Conservation (phyloP, 2,797 vertebrate species). For the Myiothlypis coronata region DNA sequence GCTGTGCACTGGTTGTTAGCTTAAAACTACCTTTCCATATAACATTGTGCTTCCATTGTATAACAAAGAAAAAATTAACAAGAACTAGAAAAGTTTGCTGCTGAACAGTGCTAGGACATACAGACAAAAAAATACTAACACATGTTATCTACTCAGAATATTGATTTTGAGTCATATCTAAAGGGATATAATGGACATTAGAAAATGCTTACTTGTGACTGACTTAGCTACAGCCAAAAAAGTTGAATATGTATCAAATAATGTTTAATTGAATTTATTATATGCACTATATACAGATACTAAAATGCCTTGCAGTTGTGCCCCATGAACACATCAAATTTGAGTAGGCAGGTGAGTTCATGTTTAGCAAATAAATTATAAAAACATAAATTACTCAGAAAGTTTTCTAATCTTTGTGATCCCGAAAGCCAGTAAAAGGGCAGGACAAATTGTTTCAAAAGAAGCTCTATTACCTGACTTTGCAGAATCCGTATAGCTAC, state of each 20-base stretch:
- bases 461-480: conserved; percentile 58
- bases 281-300: conserved; percentile 86
- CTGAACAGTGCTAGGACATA: conserved; percentile 89
- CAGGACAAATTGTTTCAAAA: conserved; percentile 55
- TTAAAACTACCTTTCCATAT: conserved; percentile 85
- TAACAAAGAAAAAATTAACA: conserved; percentile 82
- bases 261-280: conserved; percentile 84
- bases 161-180: conserved; percentile 78
- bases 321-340: conserved; percentile 71
- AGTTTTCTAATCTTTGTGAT: conserved; percentile 62
- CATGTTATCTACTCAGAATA: conserved; percentile 80
- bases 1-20: conserved; percentile 90
- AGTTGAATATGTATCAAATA: conserved; percentile 85
- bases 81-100: conserved; percentile 80
- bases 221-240: conserved; percentile 79
- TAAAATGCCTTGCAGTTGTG: conserved; percentile 78
- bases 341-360: conserved; percentile 73
- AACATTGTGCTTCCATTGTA: conserved; percentile 94
- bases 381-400: conserved; percentile 68
- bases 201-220: conserved; percentile 77
- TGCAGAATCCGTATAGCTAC: conserved; percentile 45
- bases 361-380: conserved; percentile 78
- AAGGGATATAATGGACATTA: conserved; percentile 78
- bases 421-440: conserved; percentile 45
- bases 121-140: conserved; percentile 85